Base-by-base conservation (phyloP, 2,113 vertebrate genomes). In the Ceratotherium simum region DNA sequence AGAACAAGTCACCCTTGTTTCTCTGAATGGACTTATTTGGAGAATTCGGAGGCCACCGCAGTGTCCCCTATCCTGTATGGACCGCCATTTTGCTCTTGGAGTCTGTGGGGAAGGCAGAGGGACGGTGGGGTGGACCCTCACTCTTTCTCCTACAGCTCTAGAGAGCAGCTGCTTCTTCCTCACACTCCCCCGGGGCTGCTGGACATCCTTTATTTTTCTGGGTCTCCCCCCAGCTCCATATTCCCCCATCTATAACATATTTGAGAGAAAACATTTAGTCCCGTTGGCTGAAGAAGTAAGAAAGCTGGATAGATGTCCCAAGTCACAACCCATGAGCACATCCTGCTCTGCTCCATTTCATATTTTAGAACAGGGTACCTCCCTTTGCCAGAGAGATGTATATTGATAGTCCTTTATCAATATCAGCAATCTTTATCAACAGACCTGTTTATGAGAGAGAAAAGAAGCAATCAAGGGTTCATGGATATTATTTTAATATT, bases 1-100 rank as follows among this genome's bases (percentile, higher is more conserved):
- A 90, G 76, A 90, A 96, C 75, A 96, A 87, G 39, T 2, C 31
- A 3, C 10, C 58, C 56, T 95, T 92, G 81, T 97, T 82, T 82
- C 70, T 87, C 46, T 36, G 29, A 69, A 87, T 5, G 0, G 69
- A 39, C 60, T 16, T 58, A 5, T 9, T 16, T n/a, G 36, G 21
- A 91, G 70, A 27, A 56, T 9, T 42, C 11, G 36, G 90, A 96
- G 72, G 20, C 67, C 27, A 1, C 21, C 1, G 20, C 6, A 3
- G 58, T 54, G 67, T 11, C 27, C 65, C 8, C 3, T 29, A 11
- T 72, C 39, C 70, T 5, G 6, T 20, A 2, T 5, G 42, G 39
- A 54, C 36, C 46, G 54, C 54, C 60, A 0, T 4, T 70, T 86
- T 56, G 60, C 14, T 70, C 39, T 70, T 58, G 7, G 46, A 33